Base-by-base conservation (phyloP, 1,140 invertebrate genomes). In the Orius insidiosus region DNA sequence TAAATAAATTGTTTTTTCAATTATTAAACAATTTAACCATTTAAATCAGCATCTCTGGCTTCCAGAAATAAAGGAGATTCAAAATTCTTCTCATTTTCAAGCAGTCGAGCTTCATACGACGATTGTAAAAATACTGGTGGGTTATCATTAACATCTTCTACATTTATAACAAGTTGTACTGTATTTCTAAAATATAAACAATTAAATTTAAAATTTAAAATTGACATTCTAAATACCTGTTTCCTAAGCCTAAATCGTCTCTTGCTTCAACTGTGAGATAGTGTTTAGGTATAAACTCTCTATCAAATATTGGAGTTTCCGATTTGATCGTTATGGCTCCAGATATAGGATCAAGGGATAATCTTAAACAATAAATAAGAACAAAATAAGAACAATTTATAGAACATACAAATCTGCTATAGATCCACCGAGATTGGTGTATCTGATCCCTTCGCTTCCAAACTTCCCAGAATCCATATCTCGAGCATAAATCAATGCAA, bases 231-330 rank as follows among this genome's bases (percentile, higher is more conserved):
- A 13, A 13, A 48, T 49, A 67, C 65, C 80, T 69, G 62, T 89
- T 87, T 40, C 89, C 90, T 53, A 73, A 71, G 2, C 88, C 86
- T 37, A 80, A 63, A 62, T 85, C 80, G 60, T 96, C 90, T 53
- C 85, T 68, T 0, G 89, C 90, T 61, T 95, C 90, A 0, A 92
- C 80, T 0, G 86, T 94, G 3, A 97, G 65, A 64, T 82, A 93
- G 66, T 93, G 88, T 5, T 78, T 72, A 0, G 82, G 75, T 7
- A 85, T 71, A 18, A 83, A 69, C 63, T 97, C 90, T 19, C 90
- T 68, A 62, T 96, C 90, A 56, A 95, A 88, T 46, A 70, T 74
- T 2, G 75, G 63, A 8, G 71, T 73, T 1, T 79, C 80, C 0
- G 76, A 68, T 57, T 80, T 82, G 1, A 93, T 82, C 1, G 77